Evolutionary conservation across 2,797 vertebrate genomes (phyloP), one percentile per base, ranked within the genome.

Genomic region (Melanotaenia nigrans): DNA sequence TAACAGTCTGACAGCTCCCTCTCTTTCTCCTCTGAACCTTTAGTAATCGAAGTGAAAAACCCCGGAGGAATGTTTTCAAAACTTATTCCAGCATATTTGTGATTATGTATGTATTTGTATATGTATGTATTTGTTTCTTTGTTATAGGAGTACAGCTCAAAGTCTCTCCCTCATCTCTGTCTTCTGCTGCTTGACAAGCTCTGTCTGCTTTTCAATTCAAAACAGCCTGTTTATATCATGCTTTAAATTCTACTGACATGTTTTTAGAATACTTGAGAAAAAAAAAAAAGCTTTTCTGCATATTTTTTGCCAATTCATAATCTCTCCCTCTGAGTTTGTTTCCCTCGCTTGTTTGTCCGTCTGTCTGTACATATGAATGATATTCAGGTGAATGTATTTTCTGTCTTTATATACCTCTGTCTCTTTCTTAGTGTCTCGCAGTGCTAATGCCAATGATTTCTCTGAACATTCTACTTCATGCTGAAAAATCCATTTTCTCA

Each of bases 401-500:
- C 35, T 54, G 30, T 40, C 38, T 61, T 24, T 56, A 12, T 73
- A 32, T 51, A 38, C 38, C 16, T 53, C 10, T 70, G 3, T 65
- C 49, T 85, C 42, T 36, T 57, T 33, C 59, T 68, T 20, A 1
- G 30, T 65, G 42, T 73, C 75, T 80, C 49, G 67, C 68, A 60
- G 33, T 18, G 9, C 68, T 84, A 78, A 89, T 80, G 71, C 78
- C 78, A 80, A 75, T 77, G 81, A 81, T 82, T 87, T 83, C 74
- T 87, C 72, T 81, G 40, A 86, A 87, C 85, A 86, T 88, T 88
- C 75, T 65, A 76, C 75, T 76, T 89, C 82, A 87, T 75, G 85
- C 86, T 83, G 84, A 87, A 90, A 89, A 93, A 92, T 90, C 88
- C 18, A 92, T 92, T 92, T 86, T 89, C 88, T 88, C 89, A 90